Evolutionary conservation across 2,113 vertebrate species (phyloP).

Genomic region (mouse (Mus musculus)): DNA sequence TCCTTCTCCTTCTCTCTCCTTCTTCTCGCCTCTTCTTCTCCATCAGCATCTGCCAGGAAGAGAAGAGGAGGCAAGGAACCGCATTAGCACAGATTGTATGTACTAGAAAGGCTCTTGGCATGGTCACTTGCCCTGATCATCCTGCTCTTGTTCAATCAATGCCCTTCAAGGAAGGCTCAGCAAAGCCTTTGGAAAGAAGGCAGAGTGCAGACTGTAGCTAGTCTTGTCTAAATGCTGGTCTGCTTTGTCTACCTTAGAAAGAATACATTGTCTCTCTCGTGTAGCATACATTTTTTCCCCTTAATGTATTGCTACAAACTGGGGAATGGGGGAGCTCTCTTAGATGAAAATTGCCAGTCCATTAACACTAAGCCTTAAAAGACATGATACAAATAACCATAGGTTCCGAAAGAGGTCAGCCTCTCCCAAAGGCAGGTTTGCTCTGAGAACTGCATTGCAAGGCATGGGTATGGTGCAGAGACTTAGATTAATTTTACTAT

Average conservation of each 20-base stretch:
- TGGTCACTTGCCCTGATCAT: neutral
- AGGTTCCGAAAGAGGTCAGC: neutral
- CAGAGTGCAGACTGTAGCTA: neutral
- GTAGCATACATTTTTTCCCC: neutral
- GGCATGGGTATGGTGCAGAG: fast-evolving
- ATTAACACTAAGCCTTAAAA: neutral
- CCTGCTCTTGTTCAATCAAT: neutral
- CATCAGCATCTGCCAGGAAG: neutral
- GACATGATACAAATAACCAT: neutral
- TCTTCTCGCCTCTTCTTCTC: neutral
- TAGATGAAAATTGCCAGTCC: neutral
- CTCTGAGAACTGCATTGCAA: fast-evolving
- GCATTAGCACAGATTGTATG: neutral
- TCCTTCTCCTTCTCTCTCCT: neutral
- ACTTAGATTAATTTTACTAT: neutral
- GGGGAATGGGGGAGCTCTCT: neutral
- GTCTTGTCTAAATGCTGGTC: neutral
- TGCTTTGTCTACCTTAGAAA: neutral
- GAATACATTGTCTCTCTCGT: neutral
- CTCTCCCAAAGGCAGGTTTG: neutral
- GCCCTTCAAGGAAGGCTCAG: fast-evolving
- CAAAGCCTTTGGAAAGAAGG: neutral
- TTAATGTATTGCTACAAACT: neutral
- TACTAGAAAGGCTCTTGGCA: no score
- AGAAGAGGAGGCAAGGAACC: neutral